phyloP scores from a whole-genome alignment of 2,797 vertebrate species.

The Labeo calbasu region DNA sequence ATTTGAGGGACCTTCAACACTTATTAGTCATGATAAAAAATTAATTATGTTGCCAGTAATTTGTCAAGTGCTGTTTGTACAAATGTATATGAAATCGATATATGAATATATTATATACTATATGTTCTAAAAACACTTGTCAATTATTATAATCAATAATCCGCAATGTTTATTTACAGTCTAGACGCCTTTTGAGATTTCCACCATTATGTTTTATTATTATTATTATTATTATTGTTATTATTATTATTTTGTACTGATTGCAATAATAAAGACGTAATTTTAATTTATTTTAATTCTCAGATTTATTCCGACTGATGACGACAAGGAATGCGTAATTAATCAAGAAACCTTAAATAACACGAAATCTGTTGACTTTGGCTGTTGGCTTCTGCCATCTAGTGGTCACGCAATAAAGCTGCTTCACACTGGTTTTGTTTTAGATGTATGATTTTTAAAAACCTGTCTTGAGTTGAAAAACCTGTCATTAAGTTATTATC shows the following conservation, averaged over 20 bases:
- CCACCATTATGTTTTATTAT: too few species aligned
- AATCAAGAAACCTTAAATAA: background rate
- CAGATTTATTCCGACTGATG: background rate
- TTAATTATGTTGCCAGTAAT: slow-evolving; percentile 47
- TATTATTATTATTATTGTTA: too few species aligned
- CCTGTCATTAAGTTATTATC: background rate
- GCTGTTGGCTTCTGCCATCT: background rate
- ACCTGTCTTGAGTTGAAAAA: too few species aligned
- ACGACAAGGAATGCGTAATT: background rate
- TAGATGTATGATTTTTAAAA: background rate
- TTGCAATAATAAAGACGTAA: too few species aligned
- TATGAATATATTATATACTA: background rate
- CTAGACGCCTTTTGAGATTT: background rate
- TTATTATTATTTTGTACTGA: background rate
- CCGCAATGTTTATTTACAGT: background rate
- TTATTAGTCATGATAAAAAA: background rate
- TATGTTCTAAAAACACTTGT: slow-evolving; percentile 54
- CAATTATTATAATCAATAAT: background rate
- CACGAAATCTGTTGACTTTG: too few species aligned
- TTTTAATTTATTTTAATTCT: background rate
- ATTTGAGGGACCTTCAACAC: background rate
- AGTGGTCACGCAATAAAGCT: background rate
- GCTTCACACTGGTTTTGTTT: background rate
- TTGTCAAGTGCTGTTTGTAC: slow-evolving; percentile 36
- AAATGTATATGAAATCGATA: background rate